These are phyloP conservation scores for Neolamprologus modestus DNA, from an alignment of 2,113 vertebrate species.

Conservation along the genomic window DNA sequence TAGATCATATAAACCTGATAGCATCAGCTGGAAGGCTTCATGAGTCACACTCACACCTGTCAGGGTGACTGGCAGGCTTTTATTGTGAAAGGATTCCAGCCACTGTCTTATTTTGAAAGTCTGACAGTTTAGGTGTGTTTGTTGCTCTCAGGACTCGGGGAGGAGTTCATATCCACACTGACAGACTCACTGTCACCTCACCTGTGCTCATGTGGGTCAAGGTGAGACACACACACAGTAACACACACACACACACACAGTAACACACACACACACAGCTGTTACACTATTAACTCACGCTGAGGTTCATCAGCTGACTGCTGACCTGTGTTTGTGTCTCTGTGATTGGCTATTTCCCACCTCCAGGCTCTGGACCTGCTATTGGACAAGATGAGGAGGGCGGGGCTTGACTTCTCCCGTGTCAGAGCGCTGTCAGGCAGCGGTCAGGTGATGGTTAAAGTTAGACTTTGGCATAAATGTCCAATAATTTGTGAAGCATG, in stretches of 20 bases:
- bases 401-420: conserved; percentile 79
- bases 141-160: conserved; percentile 78
- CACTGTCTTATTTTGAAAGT: background rate
- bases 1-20: background rate
- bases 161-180: conserved; percentile 80
- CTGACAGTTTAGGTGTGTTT: background rate
- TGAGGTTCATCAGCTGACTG: background rate
- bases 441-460: conserved; percentile 77
- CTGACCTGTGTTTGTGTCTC: background rate
- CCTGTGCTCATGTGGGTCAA: conserved; percentile 93
- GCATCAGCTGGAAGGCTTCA: background rate
- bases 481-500: background rate
- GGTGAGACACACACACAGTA: too few relatives aligned
- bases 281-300: background rate
- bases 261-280: background rate
- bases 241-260: too few relatives aligned
- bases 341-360: background rate
- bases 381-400: conserved; percentile 83
- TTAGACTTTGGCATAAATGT: background rate
- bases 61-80: background rate
- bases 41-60: background rate
- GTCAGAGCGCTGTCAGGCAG: conserved; percentile 87
- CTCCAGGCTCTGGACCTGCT: conserved; percentile 85
- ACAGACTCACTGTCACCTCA: conserved; percentile 85
- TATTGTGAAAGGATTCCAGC: background rate